Conservation (phyloP, 64 coral and sea anemone species). For the Trachythela sp. region DNA sequence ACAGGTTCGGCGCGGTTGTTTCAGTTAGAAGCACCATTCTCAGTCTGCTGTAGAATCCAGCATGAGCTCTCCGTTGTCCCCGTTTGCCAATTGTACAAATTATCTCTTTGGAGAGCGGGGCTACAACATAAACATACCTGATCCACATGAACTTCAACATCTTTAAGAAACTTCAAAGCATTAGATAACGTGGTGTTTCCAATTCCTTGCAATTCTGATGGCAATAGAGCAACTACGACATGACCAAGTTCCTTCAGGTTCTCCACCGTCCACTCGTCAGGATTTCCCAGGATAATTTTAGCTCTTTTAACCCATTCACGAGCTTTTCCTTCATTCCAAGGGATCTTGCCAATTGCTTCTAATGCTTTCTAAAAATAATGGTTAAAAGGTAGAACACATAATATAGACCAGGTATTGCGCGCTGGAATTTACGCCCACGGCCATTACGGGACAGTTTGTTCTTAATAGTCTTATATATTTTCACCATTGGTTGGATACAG, state of each 20-base stretch:
- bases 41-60: too few relatives aligned
- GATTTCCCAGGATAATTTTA: conserved; percentile 51
- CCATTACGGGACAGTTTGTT: too few relatives aligned
- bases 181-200: conserved; percentile 55
- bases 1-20: too few relatives aligned
- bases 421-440: too few relatives aligned
- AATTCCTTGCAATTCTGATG: conserved; percentile 74
- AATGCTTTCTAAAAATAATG: conserved; percentile 38
- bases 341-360: conserved; percentile 46
- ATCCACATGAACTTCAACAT: conserved; percentile 60
- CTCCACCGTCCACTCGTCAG: conserved; percentile 61
- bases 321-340: conserved; percentile 52
- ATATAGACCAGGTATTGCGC: not conserved
- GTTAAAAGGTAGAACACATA: not conserved
- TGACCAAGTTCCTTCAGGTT: conserved; percentile 70
- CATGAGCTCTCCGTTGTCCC: too few relatives aligned
- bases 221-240: conserved; percentile 56
- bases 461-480: too few relatives aligned
- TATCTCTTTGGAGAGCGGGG: not conserved
- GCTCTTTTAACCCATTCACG: conserved; percentile 63
- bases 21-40: too few relatives aligned
- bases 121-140: conserved; percentile 46
- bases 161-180: conserved; percentile 51
- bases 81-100: not conserved
- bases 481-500: too few relatives aligned